Evolutionary conservation across 2,797 vertebrate genomes (phyloP).

Genomic region (Picus viridis): DNA sequence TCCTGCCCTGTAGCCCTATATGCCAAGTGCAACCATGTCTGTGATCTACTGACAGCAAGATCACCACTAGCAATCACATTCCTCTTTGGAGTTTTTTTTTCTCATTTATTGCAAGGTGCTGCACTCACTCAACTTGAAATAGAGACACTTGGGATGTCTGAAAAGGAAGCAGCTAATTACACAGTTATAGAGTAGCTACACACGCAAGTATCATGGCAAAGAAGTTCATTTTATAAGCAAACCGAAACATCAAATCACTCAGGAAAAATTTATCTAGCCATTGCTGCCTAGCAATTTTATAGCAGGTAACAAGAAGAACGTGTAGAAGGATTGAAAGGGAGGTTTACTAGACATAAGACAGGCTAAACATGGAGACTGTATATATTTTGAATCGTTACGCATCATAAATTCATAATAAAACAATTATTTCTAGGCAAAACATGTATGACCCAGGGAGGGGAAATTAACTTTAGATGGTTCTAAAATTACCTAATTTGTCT

Average conservation of each 20-base stretch:
- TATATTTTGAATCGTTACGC: background rate
- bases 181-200: background rate
- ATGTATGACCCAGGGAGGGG: background rate
- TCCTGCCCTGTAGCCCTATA: background rate
- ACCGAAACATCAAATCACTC: background rate
- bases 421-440: background rate
- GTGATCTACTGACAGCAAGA: background rate
- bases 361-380: background rate
- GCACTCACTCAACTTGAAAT: constrained; percentile 1
- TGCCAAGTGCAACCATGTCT: background rate
- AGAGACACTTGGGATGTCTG: background rate
- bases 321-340: background rate
- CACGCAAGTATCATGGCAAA: background rate
- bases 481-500: background rate
- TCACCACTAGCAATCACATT: background rate
- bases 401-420: background rate
- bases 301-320: background rate
- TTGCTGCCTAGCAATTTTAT: background rate
- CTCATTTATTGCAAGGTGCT: background rate
- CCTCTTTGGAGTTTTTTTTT: background rate
- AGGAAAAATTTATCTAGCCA: background rate
- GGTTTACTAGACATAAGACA: background rate
- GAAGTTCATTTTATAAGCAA: constrained; percentile 36
- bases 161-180: constrained; percentile 39
- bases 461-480: background rate